phyloP scores from a whole-genome alignment of 2,888 invertebrate species.

The Nephrotoma guestfalica region DNA sequence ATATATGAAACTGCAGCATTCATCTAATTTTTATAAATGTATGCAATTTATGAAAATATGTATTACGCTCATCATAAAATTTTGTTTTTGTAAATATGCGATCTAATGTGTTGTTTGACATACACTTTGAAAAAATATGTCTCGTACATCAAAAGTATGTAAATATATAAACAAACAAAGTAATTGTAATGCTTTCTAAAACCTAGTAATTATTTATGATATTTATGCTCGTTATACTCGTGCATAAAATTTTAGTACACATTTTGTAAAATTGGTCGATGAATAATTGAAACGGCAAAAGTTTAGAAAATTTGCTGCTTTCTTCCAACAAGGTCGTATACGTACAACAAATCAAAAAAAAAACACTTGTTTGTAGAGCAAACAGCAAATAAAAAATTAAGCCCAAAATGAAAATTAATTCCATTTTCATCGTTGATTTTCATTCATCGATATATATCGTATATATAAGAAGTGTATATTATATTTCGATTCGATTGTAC shows the following conservation, averaged over 20 bases:
- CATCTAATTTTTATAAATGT: not conserved
- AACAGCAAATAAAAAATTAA: not conserved
- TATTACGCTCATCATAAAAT: not conserved
- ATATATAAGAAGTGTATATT: not conserved
- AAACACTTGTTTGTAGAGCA: not conserved
- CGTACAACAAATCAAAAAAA: not conserved
- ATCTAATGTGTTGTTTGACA: not conserved
- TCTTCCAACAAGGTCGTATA: too few relatives aligned
- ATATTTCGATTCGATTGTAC: not conserved
- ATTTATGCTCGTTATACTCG: not conserved
- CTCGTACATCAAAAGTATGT: not conserved
- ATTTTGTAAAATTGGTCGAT: not conserved
- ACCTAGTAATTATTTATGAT: not conserved
- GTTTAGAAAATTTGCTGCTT: not conserved
- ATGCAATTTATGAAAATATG: not conserved
- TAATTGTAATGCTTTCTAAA: not conserved
- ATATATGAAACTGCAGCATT: not conserved
- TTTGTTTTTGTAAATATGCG: not conserved
- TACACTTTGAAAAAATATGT: not conserved
- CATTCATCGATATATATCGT: too few relatives aligned
- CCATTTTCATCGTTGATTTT: not conserved
- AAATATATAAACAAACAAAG: not conserved
- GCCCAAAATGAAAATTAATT: not conserved
- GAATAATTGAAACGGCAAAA: not conserved
- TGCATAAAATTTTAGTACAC: not conserved